Base-by-base conservation (phyloP, 2,888 invertebrate species). In the Stomorhina lunata region DNA sequence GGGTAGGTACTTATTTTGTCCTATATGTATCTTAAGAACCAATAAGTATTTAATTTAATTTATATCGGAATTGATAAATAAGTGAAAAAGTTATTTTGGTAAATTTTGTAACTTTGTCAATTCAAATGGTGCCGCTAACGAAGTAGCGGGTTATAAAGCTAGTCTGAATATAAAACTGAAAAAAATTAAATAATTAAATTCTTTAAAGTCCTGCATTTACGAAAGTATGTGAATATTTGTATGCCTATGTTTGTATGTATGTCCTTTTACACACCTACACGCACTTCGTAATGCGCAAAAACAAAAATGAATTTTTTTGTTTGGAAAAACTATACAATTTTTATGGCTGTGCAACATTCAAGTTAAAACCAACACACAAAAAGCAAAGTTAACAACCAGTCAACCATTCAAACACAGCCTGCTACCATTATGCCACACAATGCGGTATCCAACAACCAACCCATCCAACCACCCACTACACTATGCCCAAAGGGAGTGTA, bases 271-370 rank as follows among this genome's bases (percentile, higher is more conserved):
- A 27, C 27, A 43, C 63, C 22, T 48, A 40, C 43, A 59, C 76
- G 57, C 80, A 84, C 86, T 71, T 76, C 82, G 82, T 79, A 82
- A 71, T 75, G 82, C 79, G 79, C 82, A 82, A 82, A 80, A 80
- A 82, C 82, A 79, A 65, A 79, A 66, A 85, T 71, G 50, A 79
- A 71, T 61, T 61, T 71, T 71, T 72, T 82, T 73, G 72, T 80
- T 80, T 45, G 75, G 73, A 79, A 69, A 85, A 76, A 69, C 83
- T 79, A 80, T 79, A 48, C 61, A 53, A 72, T 83, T 85, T 78
- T 75, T 72, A 79, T 79, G 75, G 71, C 61, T 71, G 69, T 81
- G 81, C 83, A 84, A 78, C 76, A 66, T 65, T 77, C 68, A 77
- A 79, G 25, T 40, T n/a, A 72, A 57, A 65, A 22, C 17, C 43